These are phyloP conservation scores for Spea bombifrons DNA, from an alignment of 2,113 vertebrate species.

Conservation along the genomic window DNA sequence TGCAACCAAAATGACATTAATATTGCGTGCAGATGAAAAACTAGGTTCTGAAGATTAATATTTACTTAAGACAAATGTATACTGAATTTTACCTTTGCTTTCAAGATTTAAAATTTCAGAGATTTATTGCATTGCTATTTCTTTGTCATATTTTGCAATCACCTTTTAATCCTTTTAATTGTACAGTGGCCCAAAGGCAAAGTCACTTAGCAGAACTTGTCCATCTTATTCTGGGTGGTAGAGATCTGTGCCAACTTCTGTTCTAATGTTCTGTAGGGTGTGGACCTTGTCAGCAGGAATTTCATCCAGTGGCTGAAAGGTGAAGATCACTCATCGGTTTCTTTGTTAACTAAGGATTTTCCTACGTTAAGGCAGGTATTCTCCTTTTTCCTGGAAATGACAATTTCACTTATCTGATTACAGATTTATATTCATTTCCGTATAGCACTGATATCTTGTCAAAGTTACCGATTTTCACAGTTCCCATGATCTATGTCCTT, in stretches of 20 bases:
- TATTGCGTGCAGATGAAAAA: slow-evolving; percentile 18
- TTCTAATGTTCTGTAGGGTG: slow-evolving; percentile 2
- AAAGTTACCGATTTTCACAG: not conserved
- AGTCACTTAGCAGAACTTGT: not conserved
- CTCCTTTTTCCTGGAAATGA: slow-evolving; percentile 37
- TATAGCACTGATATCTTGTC: slow-evolving; percentile 16
- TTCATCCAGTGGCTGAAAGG: slow-evolving; percentile 14
- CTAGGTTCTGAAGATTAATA: not conserved
- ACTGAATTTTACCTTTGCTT: not conserved
- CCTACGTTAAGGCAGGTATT: slow-evolving; percentile 31
- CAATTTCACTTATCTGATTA: slow-evolving; percentile 18
- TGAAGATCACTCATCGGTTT: slow-evolving; percentile 35
- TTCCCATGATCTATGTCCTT: slow-evolving; percentile 16
- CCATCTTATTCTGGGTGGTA: not conserved
- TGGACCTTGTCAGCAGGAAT: slow-evolving; percentile 16
- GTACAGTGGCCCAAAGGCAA: not conserved
- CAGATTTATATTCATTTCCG: slow-evolving; percentile 36
- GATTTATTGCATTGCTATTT: not conserved
- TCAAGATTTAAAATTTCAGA: not conserved
- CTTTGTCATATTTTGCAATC: not conserved
- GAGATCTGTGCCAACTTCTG: not conserved
- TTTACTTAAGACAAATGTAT: slow-evolving; percentile 24
- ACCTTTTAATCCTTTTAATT: not conserved
- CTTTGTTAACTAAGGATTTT: slow-evolving; percentile 41
- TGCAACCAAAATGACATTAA: not conserved